These are phyloP conservation scores for Zenarchopterus dispar DNA, from an alignment of 2,797 vertebrate genomes.

Conservation along the genomic window DNA sequence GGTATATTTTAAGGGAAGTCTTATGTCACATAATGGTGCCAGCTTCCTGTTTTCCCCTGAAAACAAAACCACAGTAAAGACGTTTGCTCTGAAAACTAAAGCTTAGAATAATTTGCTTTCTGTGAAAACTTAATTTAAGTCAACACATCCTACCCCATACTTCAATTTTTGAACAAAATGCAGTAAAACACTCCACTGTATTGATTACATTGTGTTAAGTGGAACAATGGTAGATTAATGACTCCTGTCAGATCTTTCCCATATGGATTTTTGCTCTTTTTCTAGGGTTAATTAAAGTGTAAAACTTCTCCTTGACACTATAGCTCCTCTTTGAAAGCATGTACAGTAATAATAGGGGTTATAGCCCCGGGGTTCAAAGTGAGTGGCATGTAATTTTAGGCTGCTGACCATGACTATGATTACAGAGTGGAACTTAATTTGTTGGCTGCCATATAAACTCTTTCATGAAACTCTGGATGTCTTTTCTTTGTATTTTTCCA, in stretches of 20 bases:
- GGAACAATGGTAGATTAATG: constrained; percentile 35
- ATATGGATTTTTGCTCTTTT: constrained; percentile 5
- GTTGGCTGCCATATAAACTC: constrained; percentile 32
- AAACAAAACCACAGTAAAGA: background rate
- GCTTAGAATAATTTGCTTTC: background rate
- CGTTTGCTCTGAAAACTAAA: background rate
- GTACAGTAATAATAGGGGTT: constrained; percentile 56
- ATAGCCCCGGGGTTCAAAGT: constrained; percentile 33
- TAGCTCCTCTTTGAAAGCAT: constrained; percentile 30
- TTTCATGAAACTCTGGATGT: constrained; percentile 45
- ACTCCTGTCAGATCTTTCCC: constrained; percentile 6
- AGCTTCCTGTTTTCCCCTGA: background rate
- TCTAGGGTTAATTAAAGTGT: constrained; percentile 43
- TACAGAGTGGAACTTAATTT: constrained; percentile 48
- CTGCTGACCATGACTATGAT: constrained; percentile 43
- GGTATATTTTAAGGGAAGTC: too few relatives aligned
- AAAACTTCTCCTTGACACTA: constrained; percentile 30
- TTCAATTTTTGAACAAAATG: constrained; percentile 25
- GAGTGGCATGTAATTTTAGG: constrained; percentile 53
- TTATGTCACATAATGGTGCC: too few relatives aligned
- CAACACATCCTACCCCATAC: background rate
- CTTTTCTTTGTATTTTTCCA: constrained; percentile 38
- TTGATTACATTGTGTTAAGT: constrained; percentile 22
- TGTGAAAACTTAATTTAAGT: constrained; percentile 6
- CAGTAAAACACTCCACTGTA: constrained; percentile 3